phyloP scores from a whole-genome alignment of 2,888 invertebrate species.

The Elmis aenea region DNA sequence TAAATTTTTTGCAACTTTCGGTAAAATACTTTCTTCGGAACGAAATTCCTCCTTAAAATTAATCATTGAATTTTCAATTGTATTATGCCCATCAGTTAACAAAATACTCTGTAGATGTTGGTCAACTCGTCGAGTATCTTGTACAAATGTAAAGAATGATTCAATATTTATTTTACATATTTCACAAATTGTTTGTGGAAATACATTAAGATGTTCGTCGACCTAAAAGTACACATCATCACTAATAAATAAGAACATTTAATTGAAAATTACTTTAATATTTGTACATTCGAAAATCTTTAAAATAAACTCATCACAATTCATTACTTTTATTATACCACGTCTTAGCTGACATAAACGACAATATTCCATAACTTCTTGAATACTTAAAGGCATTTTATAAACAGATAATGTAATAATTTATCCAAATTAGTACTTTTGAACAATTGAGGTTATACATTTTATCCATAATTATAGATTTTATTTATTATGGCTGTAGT shows the following conservation, averaged over 20 bases:
- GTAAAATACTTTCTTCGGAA: too few relatives aligned
- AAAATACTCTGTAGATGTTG: slow-evolving; percentile 16
- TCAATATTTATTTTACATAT: slow-evolving; percentile 25
- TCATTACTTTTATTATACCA: slow-evolving; percentile 11
- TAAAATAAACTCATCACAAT: slow-evolving; percentile 19
- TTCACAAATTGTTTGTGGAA: slow-evolving; percentile 26
- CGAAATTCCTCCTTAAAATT: too few relatives aligned
- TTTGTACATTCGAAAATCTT: slow-evolving; percentile 24
- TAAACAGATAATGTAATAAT: background rate
- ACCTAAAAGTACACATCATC: slow-evolving; percentile 14
- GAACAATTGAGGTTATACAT: too few relatives aligned
- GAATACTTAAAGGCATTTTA: slow-evolving; percentile 8
- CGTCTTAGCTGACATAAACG: slow-evolving; percentile 21
- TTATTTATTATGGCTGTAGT: too few relatives aligned
- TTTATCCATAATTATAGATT: too few relatives aligned
- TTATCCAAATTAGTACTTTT: too few relatives aligned
- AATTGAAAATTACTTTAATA: slow-evolving; percentile 21
- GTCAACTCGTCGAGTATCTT: slow-evolving; percentile 24
- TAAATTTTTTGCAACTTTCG: too few relatives aligned
- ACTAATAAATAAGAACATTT: slow-evolving; percentile 3
- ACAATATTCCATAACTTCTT: slow-evolving; percentile 15
- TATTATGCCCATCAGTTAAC: background rate
- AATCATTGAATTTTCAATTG: too few relatives aligned
- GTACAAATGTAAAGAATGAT: slow-evolving; percentile 23
- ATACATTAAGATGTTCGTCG: slow-evolving; percentile 17